These are phyloP conservation scores for Andrena flavipes DNA, from an alignment of 2,888 invertebrate genomes.

Conservation along the genomic window DNA sequence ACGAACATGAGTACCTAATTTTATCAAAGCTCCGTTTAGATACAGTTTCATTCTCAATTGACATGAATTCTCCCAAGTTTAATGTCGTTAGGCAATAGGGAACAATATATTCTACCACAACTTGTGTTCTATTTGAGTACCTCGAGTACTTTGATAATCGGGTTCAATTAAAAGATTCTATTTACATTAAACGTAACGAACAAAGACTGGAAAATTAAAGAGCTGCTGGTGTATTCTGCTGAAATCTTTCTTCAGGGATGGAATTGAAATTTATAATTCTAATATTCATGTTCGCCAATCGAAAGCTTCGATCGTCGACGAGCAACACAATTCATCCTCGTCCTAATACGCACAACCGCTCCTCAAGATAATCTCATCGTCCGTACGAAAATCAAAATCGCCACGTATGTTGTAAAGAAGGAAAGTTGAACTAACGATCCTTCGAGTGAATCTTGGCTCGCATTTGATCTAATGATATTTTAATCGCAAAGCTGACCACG, in stretches of 20 bases:
- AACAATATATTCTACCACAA: too few species aligned
- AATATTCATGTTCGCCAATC: conserved; percentile 8
- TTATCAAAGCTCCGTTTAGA: not conserved
- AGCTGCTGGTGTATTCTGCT: not conserved
- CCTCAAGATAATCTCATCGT: conserved; percentile 8
- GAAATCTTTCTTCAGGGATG: not conserved
- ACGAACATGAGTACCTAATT: conserved; percentile 27
- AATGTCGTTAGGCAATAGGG: too few species aligned
- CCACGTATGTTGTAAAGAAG: not conserved
- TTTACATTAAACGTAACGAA: not conserved
- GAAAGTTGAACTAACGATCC: not conserved
- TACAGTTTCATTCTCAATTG: not conserved
- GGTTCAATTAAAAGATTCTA: not conserved
- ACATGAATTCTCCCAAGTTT: too few species aligned
- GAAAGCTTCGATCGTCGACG: conserved; percentile 31
- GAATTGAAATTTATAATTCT: conserved; percentile 3
- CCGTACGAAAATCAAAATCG: conserved; percentile 8
- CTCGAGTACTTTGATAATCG: not conserved
- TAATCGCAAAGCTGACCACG: not conserved
- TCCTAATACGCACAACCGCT: conserved; percentile 22
- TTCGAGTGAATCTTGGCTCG: not conserved
- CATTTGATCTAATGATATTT: not conserved
- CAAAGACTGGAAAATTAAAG: conserved; percentile 2
- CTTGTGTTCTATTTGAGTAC: not conserved
- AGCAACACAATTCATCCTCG: conserved; percentile 29